Evolutionary conservation across 2,888 invertebrate species (phyloP), one percentile per base, ranked within the genome.

Genomic region (Callyntrura sp.): DNA sequence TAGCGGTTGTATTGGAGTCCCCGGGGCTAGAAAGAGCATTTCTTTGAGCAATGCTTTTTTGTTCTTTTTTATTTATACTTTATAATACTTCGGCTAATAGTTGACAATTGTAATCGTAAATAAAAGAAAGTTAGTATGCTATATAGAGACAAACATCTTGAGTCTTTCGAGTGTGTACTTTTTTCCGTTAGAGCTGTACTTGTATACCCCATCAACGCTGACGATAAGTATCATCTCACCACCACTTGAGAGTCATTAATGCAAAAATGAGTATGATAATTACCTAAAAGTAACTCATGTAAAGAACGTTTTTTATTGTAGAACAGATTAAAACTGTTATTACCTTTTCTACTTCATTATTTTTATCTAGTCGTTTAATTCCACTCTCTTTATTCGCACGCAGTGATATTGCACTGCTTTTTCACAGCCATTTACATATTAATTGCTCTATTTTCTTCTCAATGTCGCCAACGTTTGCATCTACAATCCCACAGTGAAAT

Each of bases 201-300:
- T n/a, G 14, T n/a, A 55, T 55, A 55, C 14, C n/a, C 55, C 5
- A 14, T 55, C 55, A 55, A n/a, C 55, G n/a, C n/a, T 55, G 14
- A n/a, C 55, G 65, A 65, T 65, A 28, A 23, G 28, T 23, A 65
- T 65, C 65, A 65, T 28, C 65, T 55, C 60, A 62, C 35, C 60
- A 62, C 35, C 35, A 17, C 28, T 68, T 28, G 28, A 68, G 12
- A 57, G 28, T 70, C 84, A 84, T 82, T 60, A 48, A 48, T 83
- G 68, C 68, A 85, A 23, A 68, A 76, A 85, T 85, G 73, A 76
- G 62, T 60, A 60, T 60, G 60, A 68, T 85, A 85, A 85, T 85
- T 85, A 43, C 43, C 68, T n/a, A 85, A 76, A 85, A 57, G 76
- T 43, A 73, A 85, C 68, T 68, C 68, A 68, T 20, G 43, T 25